phyloP scores from a whole-genome alignment of 2,113 vertebrate species.

The Candoia aspera region DNA sequence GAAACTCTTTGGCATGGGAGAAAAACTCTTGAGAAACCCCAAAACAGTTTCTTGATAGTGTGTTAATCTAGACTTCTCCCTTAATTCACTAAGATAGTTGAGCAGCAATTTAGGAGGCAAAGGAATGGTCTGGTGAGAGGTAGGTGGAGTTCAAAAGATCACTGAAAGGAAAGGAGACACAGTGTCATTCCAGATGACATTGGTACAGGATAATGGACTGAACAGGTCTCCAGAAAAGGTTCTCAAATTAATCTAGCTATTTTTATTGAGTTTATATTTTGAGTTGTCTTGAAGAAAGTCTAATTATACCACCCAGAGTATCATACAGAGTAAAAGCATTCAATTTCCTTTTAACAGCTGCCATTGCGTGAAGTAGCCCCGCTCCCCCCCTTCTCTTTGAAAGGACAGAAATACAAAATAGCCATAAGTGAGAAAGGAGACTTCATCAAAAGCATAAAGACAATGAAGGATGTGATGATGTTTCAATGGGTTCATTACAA shows the following conservation, averaged over 20 bases:
- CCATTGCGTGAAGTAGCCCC: background rate
- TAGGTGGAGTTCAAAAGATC: too few species aligned
- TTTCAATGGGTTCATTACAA: constrained; percentile 40
- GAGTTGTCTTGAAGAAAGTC: background rate
- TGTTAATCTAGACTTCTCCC: background rate
- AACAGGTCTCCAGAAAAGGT: background rate
- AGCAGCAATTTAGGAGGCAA: background rate
- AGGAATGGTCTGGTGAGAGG: too few species aligned
- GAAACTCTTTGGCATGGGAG: too few species aligned
- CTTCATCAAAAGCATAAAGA: constrained; percentile 22
- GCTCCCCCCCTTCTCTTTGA: constrained; percentile 1
- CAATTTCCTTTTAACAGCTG: background rate
- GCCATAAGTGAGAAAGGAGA: constrained; percentile 28
- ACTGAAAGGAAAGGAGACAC: background rate
- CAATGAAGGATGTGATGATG: constrained; percentile 40
- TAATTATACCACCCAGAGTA: background rate
- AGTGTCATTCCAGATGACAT: background rate
- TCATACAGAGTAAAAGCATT: background rate
- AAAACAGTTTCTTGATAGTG: background rate
- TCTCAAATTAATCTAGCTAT: background rate
- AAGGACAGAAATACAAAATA: constrained; percentile 29
- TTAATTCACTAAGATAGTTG: background rate
- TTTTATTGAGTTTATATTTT: background rate
- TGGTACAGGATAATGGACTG: background rate
- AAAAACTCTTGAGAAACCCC: background rate